Evolutionary conservation across 2,113 vertebrate species (phyloP), one percentile per base, ranked within the genome.

Genomic region (Phalacrocorax brasilianus): DNA sequence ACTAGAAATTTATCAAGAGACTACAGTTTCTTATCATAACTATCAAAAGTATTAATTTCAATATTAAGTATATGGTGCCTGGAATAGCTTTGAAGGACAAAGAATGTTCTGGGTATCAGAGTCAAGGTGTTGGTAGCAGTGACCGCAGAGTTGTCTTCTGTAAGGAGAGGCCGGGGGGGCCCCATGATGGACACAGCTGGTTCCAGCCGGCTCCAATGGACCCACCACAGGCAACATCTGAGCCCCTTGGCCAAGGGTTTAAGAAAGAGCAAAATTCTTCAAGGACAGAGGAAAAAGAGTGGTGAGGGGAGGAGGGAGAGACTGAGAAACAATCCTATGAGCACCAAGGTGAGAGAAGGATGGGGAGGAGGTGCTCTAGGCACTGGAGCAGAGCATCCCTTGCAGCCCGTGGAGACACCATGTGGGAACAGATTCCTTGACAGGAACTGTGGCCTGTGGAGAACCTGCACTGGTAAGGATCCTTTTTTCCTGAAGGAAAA

Each of bases 131-230:
- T 42, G 45, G n/a, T 26, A 50, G 23, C 6, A 8, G 8, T 8
- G 22, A 5, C 35, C 62, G 26, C 30, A 52, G 20, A 7, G 20
- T 7, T n/a, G 45, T 42, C 7, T 62, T 44, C 35, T 52, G 24
- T 24, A 8, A 58, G 53, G 14, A 53, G 24, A 13, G 30, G 20
- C 33, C 6, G 6, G 22, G 59, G 8, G 22, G 52, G 17, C 20
- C 30, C 28, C 8, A 24, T 1, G 10, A 11, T 27, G 12, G 30
- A 59, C 55, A 45, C 26, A 45, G 33, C 2, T 0, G 0, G 5
- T 27, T 71, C 79, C 30, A 42, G 38, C 40, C 1, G 2, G 12
- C 35, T 42, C 23, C 5, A 50, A 22, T 1, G 2, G 27, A 45
- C 50, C 33, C 50, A 55, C 49, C 9, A 4, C 9, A 49, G n/a